These are phyloP conservation scores for Temnothorax longispinosus DNA, from an alignment of 1,140 invertebrate species.

Conservation along the genomic window DNA sequence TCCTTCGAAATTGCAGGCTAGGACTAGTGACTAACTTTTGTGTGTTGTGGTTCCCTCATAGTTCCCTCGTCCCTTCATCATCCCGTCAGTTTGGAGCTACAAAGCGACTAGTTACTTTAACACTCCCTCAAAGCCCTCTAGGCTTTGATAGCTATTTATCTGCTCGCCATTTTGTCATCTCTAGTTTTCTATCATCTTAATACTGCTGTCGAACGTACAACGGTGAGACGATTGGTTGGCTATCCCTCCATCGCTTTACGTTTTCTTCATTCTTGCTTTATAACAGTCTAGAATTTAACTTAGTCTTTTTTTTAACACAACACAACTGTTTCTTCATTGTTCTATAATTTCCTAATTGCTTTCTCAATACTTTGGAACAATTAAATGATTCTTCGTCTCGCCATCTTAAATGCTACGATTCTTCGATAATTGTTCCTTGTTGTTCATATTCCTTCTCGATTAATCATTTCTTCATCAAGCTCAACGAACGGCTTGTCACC, in stretches of 20 bases:
- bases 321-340: background rate
- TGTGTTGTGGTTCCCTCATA: constrained; percentile 20
- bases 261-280: constrained; percentile 1
- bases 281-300: background rate
- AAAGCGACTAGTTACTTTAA: constrained; percentile 45
- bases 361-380: constrained; percentile 13
- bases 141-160: constrained; percentile 3
- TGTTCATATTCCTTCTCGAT: background rate
- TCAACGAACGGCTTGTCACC: background rate
- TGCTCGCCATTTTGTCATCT: background rate
- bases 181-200: constrained; percentile 28
- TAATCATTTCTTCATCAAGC: background rate
- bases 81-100: constrained; percentile 30
- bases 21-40: constrained; percentile 5
- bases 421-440: constrained; percentile 8
- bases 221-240: background rate
- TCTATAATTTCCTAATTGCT: constrained; percentile 28
- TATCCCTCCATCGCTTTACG: background rate
- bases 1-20: constrained; percentile 9
- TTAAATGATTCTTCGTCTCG: constrained; percentile 30
- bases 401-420: background rate
- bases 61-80: background rate
- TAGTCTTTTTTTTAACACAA: constrained; percentile 1
- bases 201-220: constrained; percentile 21
- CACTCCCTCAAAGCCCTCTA: constrained; percentile 12